Conservation (phyloP, 2,888 invertebrate species). For the Tribolium freemani region DNA sequence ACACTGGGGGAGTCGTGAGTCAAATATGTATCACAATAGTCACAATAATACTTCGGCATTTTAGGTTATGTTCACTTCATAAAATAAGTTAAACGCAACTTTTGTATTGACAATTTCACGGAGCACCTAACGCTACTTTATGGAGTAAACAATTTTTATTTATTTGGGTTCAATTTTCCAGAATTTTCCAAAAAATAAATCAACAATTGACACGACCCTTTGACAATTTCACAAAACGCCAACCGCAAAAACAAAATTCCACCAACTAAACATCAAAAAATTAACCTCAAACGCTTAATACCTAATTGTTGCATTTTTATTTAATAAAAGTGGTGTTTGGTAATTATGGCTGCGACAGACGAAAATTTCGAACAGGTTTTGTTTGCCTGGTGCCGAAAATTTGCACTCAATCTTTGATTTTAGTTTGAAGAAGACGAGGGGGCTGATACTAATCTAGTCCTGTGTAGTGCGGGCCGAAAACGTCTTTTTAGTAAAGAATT, state of each 20-base stretch:
- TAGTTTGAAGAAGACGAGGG: conserved; percentile 79
- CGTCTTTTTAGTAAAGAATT: conserved; percentile 92
- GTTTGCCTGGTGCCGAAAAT: not conserved
- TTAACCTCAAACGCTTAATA: no score
- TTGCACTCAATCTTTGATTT: conserved; percentile 43
- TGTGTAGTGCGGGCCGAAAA: conserved; percentile 77
- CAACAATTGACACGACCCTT: no score
- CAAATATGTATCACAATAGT: conserved; percentile 99
- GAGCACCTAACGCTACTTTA: no score
- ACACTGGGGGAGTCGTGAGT: conserved; percentile 99
- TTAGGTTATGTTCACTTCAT: conserved; percentile 30
- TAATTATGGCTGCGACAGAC: conserved; percentile 57
- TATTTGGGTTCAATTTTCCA: no score
- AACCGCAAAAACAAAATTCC: no score
- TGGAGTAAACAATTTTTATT: no score
- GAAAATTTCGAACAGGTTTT: conserved; percentile 61
- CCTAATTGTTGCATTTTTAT: no score
- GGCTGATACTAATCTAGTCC: conserved; percentile 77
- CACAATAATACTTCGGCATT: conserved; percentile 98
- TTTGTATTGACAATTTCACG: no score
- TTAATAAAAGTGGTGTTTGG: not conserved
- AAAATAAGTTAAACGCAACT: not conserved
- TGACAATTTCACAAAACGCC: no score
- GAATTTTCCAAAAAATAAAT: no score
- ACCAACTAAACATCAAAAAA: no score